Evolutionary conservation across 2,797 vertebrate species (phyloP), one percentile per base, ranked within the genome.

Genomic region (Denticeps clupeoides): DNA sequence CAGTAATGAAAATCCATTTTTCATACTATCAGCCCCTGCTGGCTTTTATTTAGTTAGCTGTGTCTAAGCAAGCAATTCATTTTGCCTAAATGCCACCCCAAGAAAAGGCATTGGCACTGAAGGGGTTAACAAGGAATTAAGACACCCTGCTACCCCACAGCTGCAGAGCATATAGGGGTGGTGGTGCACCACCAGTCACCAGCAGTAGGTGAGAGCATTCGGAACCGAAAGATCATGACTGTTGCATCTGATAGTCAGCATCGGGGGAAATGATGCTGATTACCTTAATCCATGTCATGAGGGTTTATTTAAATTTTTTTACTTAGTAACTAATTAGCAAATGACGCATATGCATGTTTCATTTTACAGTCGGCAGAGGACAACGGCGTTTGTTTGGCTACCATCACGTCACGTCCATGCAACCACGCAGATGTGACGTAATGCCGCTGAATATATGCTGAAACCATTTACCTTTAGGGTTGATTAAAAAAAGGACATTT

Each of bases 1-100:
- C 87, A 79, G 88, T 97, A 98, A 98, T 98, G 94, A 95, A 98
- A 97, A 98, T 97, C 91, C 93, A 97, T 98, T 98, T 97, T 97
- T 98, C 94, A 97, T 97, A 96, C 90, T 96, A 95, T 95, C 90
- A 85, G 88, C 88, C 85, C 86, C 78, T 83, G 87, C 87, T 90
- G 87, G 86, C 89, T 93, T 93, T 95, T 94, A 94, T 93, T 95
- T 97, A 93, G 91, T 96, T 97, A 91, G 91, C 87, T 86, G 90
- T 91, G 88, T 93, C 91, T 95, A 93, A 97, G 90, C 89, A 91
- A 95, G 92, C 92, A 93, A 97, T 96, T 96, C 91, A 95, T 96
- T 96, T 88, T 86, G 86, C 82, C 87, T 86, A 94, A 93, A 97
- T 96, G 92, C 90, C 93, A 94, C 67, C 75, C 79, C 81, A 84